A percentile compares a stretch with the other conserved stretches of the same genome.
phyloP scores from a whole-genome alignment of 2,797 vertebrate genomes.

The Manis pentadactyla region DNA sequence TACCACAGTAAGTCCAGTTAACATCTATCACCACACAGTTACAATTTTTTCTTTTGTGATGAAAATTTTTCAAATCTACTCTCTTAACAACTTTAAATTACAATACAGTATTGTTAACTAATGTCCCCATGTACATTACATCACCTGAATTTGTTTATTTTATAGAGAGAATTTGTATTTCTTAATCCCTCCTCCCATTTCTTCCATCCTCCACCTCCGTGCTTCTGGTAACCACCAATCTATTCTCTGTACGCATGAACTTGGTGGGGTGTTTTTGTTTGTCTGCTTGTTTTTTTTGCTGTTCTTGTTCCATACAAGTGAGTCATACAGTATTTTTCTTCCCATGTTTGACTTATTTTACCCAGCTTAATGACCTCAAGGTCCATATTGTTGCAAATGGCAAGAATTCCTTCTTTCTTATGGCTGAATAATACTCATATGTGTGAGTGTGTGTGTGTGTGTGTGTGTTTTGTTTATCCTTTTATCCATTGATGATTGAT shows the following conservation, averaged over 20 bases:
- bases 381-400: neutral
- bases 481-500: neutral
- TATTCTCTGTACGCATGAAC: neutral
- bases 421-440: neutral
- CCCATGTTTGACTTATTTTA: neutral
- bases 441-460: neutral
- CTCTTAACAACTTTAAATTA: neutral
- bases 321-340: neutral
- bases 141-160: neutral
- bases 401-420: neutral
- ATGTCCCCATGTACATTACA: neutral
- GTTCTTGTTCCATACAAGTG: neutral
- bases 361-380: neutral
- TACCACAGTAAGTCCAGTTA: neutral
- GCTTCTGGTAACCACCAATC: neutral
- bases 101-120: neutral
- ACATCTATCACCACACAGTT: neutral
- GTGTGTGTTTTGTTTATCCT: no score
- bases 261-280: neutral
- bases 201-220: neutral
- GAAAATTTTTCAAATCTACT: neutral
- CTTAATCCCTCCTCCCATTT: neutral
- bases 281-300: neutral
- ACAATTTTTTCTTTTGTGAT: neutral
- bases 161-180: neutral